phyloP scores from a whole-genome alignment of 2,113 vertebrate species.

The Eupsittula cactorum region DNA sequence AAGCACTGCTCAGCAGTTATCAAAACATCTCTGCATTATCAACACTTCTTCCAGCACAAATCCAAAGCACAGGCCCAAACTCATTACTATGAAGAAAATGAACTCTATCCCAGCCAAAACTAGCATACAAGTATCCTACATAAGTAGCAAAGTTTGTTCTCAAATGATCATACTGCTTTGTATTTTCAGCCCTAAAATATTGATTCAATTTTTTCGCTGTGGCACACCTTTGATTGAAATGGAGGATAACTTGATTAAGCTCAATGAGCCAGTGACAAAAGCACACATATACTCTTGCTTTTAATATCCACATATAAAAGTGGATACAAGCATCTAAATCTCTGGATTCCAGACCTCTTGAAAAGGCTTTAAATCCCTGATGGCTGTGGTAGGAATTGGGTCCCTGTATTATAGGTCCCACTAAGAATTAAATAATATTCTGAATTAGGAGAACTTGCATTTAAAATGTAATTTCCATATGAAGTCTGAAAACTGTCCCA shows the following conservation, averaged over 20 bases:
- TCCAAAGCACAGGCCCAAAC: neutral
- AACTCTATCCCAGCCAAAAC: neutral
- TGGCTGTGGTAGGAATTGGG: neutral
- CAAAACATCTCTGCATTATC: neutral
- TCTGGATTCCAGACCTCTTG: neutral
- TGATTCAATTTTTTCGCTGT: neutral
- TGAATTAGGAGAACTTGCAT: neutral
- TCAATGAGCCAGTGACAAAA: neutral
- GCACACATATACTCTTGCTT: neutral
- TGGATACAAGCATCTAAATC: neutral
- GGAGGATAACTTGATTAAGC: neutral
- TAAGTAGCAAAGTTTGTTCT: neutral
- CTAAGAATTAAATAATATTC: neutral
- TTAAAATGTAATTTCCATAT: neutral
- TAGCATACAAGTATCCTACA: neutral
- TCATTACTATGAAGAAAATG: neutral
- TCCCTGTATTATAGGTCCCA: neutral
- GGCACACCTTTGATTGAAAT: neutral
- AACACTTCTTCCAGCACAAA: neutral
- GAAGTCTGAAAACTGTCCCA: neutral
- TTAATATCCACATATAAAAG: neutral
- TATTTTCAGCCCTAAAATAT: neutral
- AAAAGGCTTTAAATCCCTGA: neutral
- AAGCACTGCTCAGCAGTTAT: neutral
- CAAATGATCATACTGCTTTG: neutral